These are phyloP conservation scores for Naso thynnoides DNA, from an alignment of 2,797 vertebrate species.

Conservation along the genomic window DNA sequence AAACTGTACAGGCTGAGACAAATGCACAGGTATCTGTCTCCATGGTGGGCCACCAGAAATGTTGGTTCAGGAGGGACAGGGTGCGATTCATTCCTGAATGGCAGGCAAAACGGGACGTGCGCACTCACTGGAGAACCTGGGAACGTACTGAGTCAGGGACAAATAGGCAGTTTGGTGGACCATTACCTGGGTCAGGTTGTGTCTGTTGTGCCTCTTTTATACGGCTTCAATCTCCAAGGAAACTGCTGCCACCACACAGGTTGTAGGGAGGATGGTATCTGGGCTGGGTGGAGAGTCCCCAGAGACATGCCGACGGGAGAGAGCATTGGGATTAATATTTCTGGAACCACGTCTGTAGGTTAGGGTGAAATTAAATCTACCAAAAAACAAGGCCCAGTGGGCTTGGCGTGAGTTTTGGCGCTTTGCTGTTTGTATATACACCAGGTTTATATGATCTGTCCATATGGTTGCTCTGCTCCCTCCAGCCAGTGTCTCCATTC, in stretches of 20 bases:
- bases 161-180: neutral
- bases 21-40: no score
- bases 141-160: neutral
- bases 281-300: no score
- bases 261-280: no score
- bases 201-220: neutral
- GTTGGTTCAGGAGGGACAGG: accelerated
- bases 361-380: neutral
- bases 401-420: neutral
- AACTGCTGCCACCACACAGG: no score
- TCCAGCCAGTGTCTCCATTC: neutral
- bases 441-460: neutral
- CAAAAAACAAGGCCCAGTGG: neutral
- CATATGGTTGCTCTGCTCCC: neutral
- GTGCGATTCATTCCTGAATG: neutral
- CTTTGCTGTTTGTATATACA: neutral
- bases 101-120: no score
- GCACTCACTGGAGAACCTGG: no score
- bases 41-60: no score
- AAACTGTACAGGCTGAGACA: neutral
- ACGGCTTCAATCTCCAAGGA: no score
- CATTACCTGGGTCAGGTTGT: neutral
- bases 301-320: neutral
- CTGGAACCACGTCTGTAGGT: neutral
- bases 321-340: neutral